phyloP scores from a whole-genome alignment of 2,113 vertebrate species.

The Athene noctua region DNA sequence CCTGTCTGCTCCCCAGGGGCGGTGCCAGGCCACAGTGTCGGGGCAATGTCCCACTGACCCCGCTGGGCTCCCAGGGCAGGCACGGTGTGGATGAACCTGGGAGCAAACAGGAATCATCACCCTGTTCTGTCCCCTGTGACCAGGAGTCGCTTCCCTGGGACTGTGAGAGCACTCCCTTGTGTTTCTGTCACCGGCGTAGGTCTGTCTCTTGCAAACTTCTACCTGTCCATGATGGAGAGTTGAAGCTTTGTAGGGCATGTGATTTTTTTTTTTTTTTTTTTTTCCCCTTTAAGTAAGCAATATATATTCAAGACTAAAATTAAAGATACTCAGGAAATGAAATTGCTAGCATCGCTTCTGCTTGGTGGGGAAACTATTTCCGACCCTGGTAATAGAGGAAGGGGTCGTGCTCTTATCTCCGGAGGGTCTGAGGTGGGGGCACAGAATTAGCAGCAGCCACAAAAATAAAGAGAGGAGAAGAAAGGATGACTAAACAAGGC shows the following conservation, averaged over 20 bases:
- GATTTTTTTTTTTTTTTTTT: background rate
- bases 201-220: background rate
- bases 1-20: background rate
- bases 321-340: constrained; percentile 51
- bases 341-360: background rate
- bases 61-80: background rate
- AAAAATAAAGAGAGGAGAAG: background rate
- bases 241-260: background rate
- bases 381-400: background rate
- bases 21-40: too few species aligned
- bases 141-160: background rate
- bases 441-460: background rate
- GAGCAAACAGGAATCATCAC: background rate
- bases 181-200: background rate
- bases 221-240: background rate
- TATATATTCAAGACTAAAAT: constrained; percentile 60
- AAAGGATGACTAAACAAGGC: background rate
- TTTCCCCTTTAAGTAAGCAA: constrained; percentile 1
- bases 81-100: background rate
- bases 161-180: background rate
- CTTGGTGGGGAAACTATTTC: background rate
- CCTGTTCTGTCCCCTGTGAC: background rate
- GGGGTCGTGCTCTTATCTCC: background rate
- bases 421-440: background rate
- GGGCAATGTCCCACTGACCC: background rate